Percentiles rank a stretch among this genome's conserved stretches.
Evolutionary conservation across 2,797 vertebrate genomes (phyloP).

Genomic region (Pangasius macronema): DNA sequence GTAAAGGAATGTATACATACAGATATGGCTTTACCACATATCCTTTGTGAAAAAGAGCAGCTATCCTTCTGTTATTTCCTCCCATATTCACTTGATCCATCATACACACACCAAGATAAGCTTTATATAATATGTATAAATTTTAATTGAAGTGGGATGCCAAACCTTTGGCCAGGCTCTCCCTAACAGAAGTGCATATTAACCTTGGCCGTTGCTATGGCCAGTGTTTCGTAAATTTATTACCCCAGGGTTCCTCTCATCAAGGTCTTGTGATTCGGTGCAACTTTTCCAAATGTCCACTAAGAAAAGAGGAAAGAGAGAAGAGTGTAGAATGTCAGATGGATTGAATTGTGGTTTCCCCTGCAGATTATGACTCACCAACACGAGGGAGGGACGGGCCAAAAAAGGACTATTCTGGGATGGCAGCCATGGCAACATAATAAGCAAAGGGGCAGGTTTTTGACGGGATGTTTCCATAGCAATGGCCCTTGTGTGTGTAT

Average conservation of each 20-base stretch:
- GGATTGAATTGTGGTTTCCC: slow-evolving; percentile 80
- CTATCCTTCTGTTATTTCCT: not conserved
- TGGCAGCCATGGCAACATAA: slow-evolving; percentile 82
- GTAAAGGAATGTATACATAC: slow-evolving; percentile 24
- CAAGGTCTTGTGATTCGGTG: slow-evolving; percentile 65
- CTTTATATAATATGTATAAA: not conserved
- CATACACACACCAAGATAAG: not conserved
- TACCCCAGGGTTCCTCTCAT: slow-evolving; percentile 70
- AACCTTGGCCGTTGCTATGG: slow-evolving; percentile 71
- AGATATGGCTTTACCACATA: slow-evolving; percentile 26
- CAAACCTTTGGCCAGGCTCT: slow-evolving; percentile 8
- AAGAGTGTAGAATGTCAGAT: slow-evolving; percentile 73
- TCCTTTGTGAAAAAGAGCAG: not conserved
- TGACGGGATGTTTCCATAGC: slow-evolving; percentile 75
- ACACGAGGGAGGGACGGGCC: slow-evolving; percentile 74
- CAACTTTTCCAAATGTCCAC: slow-evolving; percentile 60
- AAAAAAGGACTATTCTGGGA: slow-evolving; percentile 79
- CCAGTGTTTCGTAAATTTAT: slow-evolving; percentile 59
- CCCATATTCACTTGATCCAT: not conserved
- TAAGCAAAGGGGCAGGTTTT: slow-evolving; percentile 78
- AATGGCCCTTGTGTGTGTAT: slow-evolving; percentile 71
- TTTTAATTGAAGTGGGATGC: not conserved
- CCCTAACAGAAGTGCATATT: slow-evolving; percentile 37
- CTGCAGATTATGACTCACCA: slow-evolving; percentile 77
- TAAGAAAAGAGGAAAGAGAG: slow-evolving; percentile 66